Base-by-base conservation (phyloP, 2,113 vertebrate species). In the Phylloscopus whistleri region DNA sequence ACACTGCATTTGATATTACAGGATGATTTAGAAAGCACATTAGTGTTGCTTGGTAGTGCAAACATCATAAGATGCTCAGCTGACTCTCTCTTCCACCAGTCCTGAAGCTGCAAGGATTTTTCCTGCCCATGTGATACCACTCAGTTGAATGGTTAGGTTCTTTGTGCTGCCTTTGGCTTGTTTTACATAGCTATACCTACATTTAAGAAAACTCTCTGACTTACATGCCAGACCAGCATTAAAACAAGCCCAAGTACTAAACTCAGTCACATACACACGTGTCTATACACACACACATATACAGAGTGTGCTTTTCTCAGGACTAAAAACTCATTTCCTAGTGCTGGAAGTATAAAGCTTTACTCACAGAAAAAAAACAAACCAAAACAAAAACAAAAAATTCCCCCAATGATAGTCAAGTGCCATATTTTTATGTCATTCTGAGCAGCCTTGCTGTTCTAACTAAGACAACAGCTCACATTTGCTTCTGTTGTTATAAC, bases 401-500 rank as follows among this genome's bases (percentile, higher is more conserved):
- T 82, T 82, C n/a, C 33, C 39, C 23, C 33, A 37, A 3, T 66
- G 49, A 56, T 35, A 84, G 33, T 59, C 26, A 62, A 75, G 84
- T 49, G 18, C 37, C 33, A 3, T 37, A 55, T 82, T 93, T 89
- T 63, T 89, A 5, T 64, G 52, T 85, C 28, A 39, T 73, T 82
- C 73, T 78, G 67, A 92, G 63, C 48, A 76, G 35, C 46, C 33
- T 73, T 51, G 17, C 80, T 51, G 39, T 87, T 80, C 41, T 49
- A 41, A 33, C 39, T 48, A 51, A 58, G 85, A 91, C n/a, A 95
- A 76, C 48, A 82, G 77, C 56, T 92, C 2, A 0, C 58, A 70
- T 70, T 86, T 88, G 81, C 78, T 87, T 87, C 74, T 90, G 69
- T 8, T 84, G 28, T 77, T 87, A 43, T 35, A 93, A 83, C 74